Evolutionary conservation across 2,888 invertebrate genomes (phyloP).

Genomic region (Epistrophe grossulariae): DNA sequence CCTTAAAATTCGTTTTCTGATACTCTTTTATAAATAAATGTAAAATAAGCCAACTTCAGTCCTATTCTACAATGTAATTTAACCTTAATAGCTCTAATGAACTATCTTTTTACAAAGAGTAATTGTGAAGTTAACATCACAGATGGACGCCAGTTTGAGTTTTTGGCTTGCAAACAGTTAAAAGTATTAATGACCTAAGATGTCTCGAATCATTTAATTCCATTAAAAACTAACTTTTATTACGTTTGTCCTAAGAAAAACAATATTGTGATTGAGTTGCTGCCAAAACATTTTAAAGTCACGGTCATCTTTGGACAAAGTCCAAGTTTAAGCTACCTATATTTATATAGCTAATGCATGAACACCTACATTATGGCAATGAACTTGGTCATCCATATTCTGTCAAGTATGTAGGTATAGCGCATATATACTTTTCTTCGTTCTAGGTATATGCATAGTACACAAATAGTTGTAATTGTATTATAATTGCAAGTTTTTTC

Average conservation of each 20-base stretch:
- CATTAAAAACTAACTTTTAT: constrained; percentile 4
- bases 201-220: neutral
- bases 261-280: neutral
- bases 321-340: constrained; percentile 27
- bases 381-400: constrained; percentile 51
- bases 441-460: neutral
- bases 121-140: neutral
- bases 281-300: constrained; percentile 59
- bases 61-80: too few relatives aligned
- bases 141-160: neutral
- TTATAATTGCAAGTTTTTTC: neutral
- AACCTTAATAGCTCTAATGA: too few relatives aligned
- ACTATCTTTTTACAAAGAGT: too few relatives aligned
- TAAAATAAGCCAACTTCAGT: too few relatives aligned
- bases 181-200: neutral
- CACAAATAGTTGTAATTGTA: neutral
- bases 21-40: too few relatives aligned
- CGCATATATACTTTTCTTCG: neutral
- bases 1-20: too few relatives aligned
- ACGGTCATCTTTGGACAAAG: constrained; percentile 54
- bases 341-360: neutral
- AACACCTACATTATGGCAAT: constrained; percentile 30
- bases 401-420: constrained; percentile 10
- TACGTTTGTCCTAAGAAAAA: constrained; percentile 2
- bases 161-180: neutral